phyloP scores from a whole-genome alignment of 2,113 vertebrate species.

The Stictonetta naevosa region DNA sequence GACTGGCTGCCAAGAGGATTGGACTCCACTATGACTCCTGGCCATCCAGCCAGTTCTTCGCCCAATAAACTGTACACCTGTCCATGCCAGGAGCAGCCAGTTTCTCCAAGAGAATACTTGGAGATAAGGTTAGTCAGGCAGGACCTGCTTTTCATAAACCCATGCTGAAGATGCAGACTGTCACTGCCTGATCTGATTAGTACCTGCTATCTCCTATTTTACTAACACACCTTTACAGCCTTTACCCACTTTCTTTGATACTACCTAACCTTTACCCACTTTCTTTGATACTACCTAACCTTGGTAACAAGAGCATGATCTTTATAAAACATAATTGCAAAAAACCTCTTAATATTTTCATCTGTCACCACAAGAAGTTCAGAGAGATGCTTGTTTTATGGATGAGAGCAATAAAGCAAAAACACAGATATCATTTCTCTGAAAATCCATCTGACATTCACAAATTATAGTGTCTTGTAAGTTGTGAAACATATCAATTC shows the following conservation, averaged over 20 bases:
- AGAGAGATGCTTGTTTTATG: neutral
- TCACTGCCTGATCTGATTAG: neutral
- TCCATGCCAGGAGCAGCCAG: neutral
- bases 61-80: neutral
- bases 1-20: no score
- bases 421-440: neutral
- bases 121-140: neutral
- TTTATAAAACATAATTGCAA: neutral
- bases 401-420: neutral
- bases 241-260: neutral
- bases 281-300: neutral
- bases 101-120: neutral
- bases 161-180: neutral
- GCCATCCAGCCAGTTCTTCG: no score
- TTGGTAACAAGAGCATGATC: neutral
- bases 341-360: neutral
- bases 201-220: neutral
- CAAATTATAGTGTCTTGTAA: slow-evolving; percentile 6
- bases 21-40: no score
- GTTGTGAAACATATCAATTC: slow-evolving; percentile 3
- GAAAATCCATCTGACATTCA: slow-evolving; percentile 9
- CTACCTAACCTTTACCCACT: neutral
- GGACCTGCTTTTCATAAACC: neutral
- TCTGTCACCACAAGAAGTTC: neutral
- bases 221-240: neutral